phyloP scores from a whole-genome alignment of 2,797 vertebrate genomes.

The Pseudomugil tenellus region DNA sequence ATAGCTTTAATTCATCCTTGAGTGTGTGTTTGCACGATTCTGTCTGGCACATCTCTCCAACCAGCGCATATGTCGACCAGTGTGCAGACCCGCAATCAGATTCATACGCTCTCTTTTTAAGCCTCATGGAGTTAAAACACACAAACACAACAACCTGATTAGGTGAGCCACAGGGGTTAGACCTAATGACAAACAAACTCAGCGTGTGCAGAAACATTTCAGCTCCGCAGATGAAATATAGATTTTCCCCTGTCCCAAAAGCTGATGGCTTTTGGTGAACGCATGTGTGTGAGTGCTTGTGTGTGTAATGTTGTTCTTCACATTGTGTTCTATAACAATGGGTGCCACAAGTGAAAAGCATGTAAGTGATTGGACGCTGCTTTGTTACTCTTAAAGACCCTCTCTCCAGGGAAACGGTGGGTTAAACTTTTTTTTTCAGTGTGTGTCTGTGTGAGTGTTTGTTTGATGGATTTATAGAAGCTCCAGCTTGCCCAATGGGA shows the following conservation, averaged over 20 bases:
- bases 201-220: conserved; percentile 76
- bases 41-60: conserved; percentile 40
- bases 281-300: conserved; percentile 27
- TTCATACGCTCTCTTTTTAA: conserved; percentile 45
- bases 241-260: conserved; percentile 77
- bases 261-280: conserved; percentile 71
- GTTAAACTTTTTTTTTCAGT: conserved; percentile 74
- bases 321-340: conserved; percentile 63
- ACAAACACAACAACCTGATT: conserved; percentile 72
- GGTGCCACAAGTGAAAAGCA: conserved; percentile 54
- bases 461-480: conserved; percentile 49
- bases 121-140: conserved; percentile 36
- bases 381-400: conserved; percentile 76
- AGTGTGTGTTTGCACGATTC: conserved; percentile 75
- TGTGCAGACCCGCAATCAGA: conserved; percentile 21
- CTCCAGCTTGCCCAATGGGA: conserved; percentile 45
- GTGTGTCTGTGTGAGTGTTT: conserved; percentile 25
- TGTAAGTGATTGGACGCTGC: conserved; percentile 71
- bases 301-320: conserved; percentile 41
- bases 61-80: conserved; percentile 25
- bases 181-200: conserved; percentile 81
- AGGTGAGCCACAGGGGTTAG: conserved; percentile 75
- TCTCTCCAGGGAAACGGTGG: conserved; percentile 63
- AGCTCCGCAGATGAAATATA: conserved; percentile 80
- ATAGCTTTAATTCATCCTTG: conserved; percentile 79